Base-by-base conservation (phyloP, 2,113 vertebrate genomes). In the Hippocampus mohnikei region DNA sequence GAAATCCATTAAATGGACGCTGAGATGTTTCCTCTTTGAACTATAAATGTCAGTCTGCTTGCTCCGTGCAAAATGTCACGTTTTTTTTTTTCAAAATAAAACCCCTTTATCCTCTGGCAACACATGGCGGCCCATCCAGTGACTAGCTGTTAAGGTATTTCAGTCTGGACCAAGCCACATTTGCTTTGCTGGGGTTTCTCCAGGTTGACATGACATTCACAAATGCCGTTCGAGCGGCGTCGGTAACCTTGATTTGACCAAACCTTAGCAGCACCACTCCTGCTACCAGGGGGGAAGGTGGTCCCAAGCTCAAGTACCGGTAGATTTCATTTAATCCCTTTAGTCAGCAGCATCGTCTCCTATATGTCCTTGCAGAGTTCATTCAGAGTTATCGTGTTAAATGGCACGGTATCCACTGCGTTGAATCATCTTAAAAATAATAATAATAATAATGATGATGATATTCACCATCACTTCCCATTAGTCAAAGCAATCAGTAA, bases 21-120 rank as follows among this genome's bases (percentile, higher is more conserved):
- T n/a, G 18, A 27, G 46, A 37, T 67, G 20, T 50, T 67, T 33
- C 65, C 15, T 60, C 27, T 52, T 27, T 53, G 65, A 52, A 53
- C 27, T 46, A 42, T 46, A 67, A 67, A 67, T 67, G 65, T 67
- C 65, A 67, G 23, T 48, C 63, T 46, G 63, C n/a, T 65, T 23
- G 42, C 25, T 20, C 15, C 7, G 8, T 7, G 29, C 44, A 27
- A 66, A 66, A 66, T 48, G 64, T 66, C 64, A 66, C 8, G 8
- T n/a, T n/a, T n/a, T n/a, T 50, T 25, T 41, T 23, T n/a, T 37
- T 37, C 33, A 23, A 42, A 64, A 44, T 50, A 66, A 18, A 66
- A 66, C 25, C 25, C 44, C 40, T 62, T 64, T 64, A 64, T 64
- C 62, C 62, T 21, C 21, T 23, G 62, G 11, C 11, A 25, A 44